A percentile compares a stretch with the other conserved stretches of the same genome.
These are phyloP conservation scores for Microcebus griseorufus DNA, from an alignment of 2,113 vertebrate genomes.

Conservation along the genomic window DNA sequence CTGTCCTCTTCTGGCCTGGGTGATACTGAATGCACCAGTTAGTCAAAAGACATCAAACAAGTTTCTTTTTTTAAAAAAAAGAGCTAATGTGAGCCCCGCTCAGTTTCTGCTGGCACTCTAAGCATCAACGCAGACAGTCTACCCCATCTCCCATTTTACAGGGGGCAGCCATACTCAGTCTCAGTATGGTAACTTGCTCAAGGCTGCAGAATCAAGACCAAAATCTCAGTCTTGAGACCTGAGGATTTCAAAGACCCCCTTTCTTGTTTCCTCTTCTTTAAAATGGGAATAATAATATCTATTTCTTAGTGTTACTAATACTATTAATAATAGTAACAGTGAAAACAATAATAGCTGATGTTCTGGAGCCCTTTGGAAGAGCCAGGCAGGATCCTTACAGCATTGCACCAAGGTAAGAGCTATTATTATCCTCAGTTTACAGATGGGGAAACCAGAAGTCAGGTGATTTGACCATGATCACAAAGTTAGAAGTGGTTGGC, in stretches of 20 bases:
- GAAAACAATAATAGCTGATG: not conserved
- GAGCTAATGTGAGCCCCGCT: not conserved
- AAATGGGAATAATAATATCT: not conserved
- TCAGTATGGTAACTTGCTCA: not conserved
- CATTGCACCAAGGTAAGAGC: fast-evolving
- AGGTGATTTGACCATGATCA: not conserved
- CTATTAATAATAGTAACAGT: not conserved
- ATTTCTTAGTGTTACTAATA: not conserved
- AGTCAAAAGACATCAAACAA: not conserved
- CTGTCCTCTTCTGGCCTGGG: not conserved
- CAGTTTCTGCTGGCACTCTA: not conserved
- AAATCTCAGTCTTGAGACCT: not conserved
- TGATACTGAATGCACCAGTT: not conserved
- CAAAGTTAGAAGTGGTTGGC: not conserved
- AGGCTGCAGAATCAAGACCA: not conserved
- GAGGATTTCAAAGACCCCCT: not conserved
- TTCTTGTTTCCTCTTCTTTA: not conserved
- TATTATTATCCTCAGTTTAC: not conserved
- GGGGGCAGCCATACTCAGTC: not conserved
- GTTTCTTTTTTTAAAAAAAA: not conserved
- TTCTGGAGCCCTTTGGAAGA: not conserved
- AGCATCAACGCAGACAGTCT: not conserved
- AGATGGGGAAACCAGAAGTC: not conserved
- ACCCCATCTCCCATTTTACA: not conserved
- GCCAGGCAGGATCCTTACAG: not conserved